Base-by-base conservation (phyloP, 2,797 vertebrate species). In the Microctenopoma steveboyesi region DNA sequence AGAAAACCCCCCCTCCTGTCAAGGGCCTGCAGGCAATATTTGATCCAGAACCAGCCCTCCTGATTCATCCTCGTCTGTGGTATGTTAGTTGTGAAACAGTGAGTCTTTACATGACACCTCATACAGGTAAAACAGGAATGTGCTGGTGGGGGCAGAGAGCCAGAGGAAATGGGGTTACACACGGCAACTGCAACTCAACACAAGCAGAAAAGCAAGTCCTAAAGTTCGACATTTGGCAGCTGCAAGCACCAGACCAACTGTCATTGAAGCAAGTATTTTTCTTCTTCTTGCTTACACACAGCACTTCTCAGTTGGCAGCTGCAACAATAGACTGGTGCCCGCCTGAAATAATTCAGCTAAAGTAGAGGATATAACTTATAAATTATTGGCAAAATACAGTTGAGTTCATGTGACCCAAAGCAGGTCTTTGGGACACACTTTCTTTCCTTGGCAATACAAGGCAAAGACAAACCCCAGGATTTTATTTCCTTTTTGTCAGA, bases 401-500 rank as follows among this genome's bases (percentile, higher is more conserved):
- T 33, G 1, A 15, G 12, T 28, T 71, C 4, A 39, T 70, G 39
- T 69, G 22, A 64, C 3, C 15, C 25, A 18, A 37, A 15, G 18
- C 1, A 45, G 50, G 27, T 64, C 10, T 50, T 49, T 0, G 12
- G 58, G 47, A 64, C 46, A 33, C 66, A 22, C 43, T 52, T 72
- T 81, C 69, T 83, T 79, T 58, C 46, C 53, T 77, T 77, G 65
- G 61, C 76, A 71, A 63, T 84, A 72, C 81, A 87, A 80, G 47
- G 82, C 81, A 83, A 83, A 89, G 79, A 90, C 87, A 90, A 91
- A 87, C 82, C 79, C 66, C 50, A 27, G 88, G 89, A 92, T 94
- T 93, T 91, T 79, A 92, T 94, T 93, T 93, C 91, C 89, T 89
- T 91, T 91, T 82, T 88, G 86, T 81, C 80, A 92, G 82, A 94